phyloP scores from a whole-genome alignment of 2,888 invertebrate genomes.

The Nymphalis urticae region DNA sequence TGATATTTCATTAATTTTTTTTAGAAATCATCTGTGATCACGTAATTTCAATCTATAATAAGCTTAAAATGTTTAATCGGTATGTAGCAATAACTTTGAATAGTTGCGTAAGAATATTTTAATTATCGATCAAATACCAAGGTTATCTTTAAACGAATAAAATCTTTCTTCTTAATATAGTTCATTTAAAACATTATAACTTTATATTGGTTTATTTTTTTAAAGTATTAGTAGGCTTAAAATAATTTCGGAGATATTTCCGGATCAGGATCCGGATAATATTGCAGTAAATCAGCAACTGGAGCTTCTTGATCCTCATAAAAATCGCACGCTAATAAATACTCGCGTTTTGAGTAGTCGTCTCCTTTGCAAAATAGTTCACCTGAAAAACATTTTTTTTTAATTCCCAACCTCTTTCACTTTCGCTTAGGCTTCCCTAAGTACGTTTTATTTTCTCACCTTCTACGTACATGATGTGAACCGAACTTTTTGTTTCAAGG shows the following conservation, averaged over 20 bases:
- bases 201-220: background rate
- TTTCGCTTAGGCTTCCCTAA: too few relatives aligned
- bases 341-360: constrained; percentile 75
- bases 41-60: background rate
- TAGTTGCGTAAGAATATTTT: constrained; percentile 5
- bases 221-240: constrained; percentile 32
- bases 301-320: constrained; percentile 77
- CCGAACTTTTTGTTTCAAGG: constrained; percentile 67
- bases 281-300: constrained; percentile 72
- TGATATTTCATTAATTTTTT: too few relatives aligned
- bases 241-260: constrained; percentile 68
- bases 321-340: constrained; percentile 73
- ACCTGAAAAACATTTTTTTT: constrained; percentile 50
- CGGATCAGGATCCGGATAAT: constrained; percentile 74
- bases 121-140: background rate
- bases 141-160: background rate
- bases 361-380: constrained; percentile 77
- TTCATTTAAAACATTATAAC: constrained; percentile 1
- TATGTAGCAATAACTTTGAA: background rate
- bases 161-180: constrained; percentile 8
- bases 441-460: constrained; percentile 47
- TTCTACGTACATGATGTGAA: constrained; percentile 72
- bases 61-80: background rate
- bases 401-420: too few relatives aligned
- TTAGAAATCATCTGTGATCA: too few relatives aligned